Conservation (phyloP, 2,797 vertebrate genomes). For the Nyctalus aviator region DNA sequence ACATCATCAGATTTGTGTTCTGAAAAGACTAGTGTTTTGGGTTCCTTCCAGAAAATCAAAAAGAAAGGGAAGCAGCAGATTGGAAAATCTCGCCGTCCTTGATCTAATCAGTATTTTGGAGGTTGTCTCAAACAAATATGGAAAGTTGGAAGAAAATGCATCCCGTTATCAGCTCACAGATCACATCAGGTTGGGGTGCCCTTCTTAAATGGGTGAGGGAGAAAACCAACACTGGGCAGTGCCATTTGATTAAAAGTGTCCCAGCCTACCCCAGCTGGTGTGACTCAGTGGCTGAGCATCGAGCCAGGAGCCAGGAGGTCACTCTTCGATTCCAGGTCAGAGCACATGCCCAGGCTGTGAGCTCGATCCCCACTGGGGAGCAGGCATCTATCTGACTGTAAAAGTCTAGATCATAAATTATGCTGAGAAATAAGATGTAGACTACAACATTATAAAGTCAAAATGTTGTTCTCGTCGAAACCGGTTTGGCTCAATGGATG, state of each 20-base stretch:
- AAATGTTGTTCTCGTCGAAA: neutral
- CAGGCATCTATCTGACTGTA: too few species aligned
- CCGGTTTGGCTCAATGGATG: too few species aligned
- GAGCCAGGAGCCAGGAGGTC: too few species aligned
- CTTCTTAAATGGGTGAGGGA: neutral
- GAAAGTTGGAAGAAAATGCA: neutral
- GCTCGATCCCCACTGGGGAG: too few species aligned
- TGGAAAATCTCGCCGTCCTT: slow-evolving; percentile 3
- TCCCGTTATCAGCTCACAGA: neutral
- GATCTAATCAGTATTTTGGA: neutral
- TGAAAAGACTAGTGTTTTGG: neutral
- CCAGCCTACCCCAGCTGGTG: neutral
- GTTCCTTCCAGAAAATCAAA: slow-evolving; percentile 38
- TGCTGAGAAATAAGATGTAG: neutral
- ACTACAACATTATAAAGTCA: neutral
- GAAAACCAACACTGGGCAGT: neutral
- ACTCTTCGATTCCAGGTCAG: too few species aligned
- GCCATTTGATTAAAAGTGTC: neutral
- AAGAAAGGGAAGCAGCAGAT: neutral
- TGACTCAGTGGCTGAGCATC: too few species aligned
- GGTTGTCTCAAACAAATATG: neutral
- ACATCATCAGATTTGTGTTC: neutral
- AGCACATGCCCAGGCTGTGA: too few species aligned
- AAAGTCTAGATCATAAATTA: neutral
- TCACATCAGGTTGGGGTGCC: neutral